Conservation (phyloP, 2,888 invertebrate species). For the Piscicola geometra region DNA sequence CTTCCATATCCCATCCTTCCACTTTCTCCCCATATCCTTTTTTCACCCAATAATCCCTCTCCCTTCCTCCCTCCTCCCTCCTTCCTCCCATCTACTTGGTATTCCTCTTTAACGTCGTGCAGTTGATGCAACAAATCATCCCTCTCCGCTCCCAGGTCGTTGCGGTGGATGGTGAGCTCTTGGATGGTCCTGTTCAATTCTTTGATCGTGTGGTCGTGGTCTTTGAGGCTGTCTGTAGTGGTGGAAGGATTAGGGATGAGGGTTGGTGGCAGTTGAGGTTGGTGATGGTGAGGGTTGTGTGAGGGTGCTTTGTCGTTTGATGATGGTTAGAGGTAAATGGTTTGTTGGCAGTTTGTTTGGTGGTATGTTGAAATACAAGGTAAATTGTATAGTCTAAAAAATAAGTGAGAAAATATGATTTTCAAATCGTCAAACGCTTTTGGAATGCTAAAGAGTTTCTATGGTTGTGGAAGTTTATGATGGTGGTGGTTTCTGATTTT, state of each 20-base stretch:
- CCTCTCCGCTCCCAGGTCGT: constrained; percentile 97
- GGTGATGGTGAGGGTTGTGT: constrained; percentile 62
- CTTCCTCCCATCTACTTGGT: constrained; percentile 66
- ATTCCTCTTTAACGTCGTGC: constrained; percentile 90
- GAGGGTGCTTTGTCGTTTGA: background rate
- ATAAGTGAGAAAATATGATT: too few species aligned
- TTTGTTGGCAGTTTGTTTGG: background rate
- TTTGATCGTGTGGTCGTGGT: constrained; percentile 84
- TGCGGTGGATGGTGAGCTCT: constrained; percentile 83
- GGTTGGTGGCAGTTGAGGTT: constrained; percentile 86
- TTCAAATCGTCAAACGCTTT: too few species aligned
- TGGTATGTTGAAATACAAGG: too few species aligned
- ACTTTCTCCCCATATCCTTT: background rate
- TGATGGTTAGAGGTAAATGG: background rate
- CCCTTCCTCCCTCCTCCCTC: background rate
- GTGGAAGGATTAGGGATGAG: background rate
- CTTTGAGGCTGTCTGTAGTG: constrained; percentile 82
- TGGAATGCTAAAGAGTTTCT: too few species aligned
- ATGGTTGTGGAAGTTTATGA: background rate
- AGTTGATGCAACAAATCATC: constrained; percentile 95
- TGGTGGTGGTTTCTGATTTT: background rate
- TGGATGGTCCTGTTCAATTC: constrained; percentile 87
- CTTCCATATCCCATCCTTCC: background rate
- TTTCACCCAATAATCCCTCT: background rate
- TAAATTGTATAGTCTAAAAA: too few species aligned